These are phyloP conservation scores for Ernsta delagoae DNA, from an alignment of 2,888 invertebrate genomes.

Conservation along the genomic window DNA sequence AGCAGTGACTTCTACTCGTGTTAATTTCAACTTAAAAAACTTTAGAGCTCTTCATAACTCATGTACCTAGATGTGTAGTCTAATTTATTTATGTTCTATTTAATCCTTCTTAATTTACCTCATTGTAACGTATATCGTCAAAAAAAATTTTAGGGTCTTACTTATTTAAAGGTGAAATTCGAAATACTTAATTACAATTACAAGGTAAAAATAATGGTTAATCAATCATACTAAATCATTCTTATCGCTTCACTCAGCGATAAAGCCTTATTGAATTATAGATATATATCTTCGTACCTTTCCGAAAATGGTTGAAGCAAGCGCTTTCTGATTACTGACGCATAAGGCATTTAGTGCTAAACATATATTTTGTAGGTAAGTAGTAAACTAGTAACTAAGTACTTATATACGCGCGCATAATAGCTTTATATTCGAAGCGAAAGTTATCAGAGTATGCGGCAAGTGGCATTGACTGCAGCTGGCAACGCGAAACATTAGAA, in stretches of 20 bases:
- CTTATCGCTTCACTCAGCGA: not conserved
- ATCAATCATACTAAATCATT: not conserved
- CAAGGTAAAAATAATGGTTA: not conserved
- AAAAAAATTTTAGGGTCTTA: too few species aligned
- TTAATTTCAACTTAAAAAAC: too few species aligned
- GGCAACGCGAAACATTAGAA: constrained; percentile 45
- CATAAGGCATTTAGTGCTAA: constrained; percentile 15
- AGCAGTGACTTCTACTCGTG: too few species aligned
- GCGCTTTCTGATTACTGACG: constrained; percentile 9
- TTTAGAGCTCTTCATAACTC: too few species aligned
- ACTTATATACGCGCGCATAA: constrained; percentile 22
- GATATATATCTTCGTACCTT: not conserved
- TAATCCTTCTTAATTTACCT: too few species aligned
- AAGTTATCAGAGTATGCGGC: constrained; percentile 51
- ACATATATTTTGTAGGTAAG: constrained; percentile 14
- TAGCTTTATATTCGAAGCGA: constrained; percentile 47
- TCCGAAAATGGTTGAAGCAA: not conserved
- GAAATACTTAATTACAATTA: not conserved
- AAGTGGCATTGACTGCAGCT: constrained; percentile 51
- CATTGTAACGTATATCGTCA: too few species aligned
- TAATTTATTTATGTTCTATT: too few species aligned
- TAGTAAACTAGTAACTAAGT: constrained; percentile 8
- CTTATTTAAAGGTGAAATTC: too few species aligned
- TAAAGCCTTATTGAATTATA: not conserved
- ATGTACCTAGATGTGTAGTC: too few species aligned